Evolutionary conservation across 2,888 invertebrate species (phyloP), one percentile per base, ranked within the genome.

Genomic region (Anoncus sp.): DNA sequence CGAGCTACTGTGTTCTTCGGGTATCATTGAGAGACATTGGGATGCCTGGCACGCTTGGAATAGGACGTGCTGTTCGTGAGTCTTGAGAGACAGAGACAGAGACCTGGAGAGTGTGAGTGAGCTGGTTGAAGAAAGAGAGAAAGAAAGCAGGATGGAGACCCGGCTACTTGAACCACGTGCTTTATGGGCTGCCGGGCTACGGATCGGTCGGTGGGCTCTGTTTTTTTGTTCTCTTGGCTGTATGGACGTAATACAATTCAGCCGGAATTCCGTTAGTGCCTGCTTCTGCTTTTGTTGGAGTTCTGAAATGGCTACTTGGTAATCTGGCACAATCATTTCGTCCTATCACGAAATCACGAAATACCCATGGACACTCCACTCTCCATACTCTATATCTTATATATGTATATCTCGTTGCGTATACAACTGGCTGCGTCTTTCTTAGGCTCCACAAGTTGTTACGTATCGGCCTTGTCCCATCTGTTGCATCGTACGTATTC

Each of bases 21-120:
- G 43, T 27, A 53, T 47, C 62, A 55, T 67, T 71, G 62, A 55
- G 71, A 16, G 40, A 27, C 79, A 84, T 88, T 82, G 73, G 71
- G 75, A 88, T 87, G 83, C 88, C 69, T 55, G 51, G 84, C 88
- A 88, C 88, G 88, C 80, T 43, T 84, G 62, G 78, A 79, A 75
- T 77, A 65, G 82, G 83, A 87, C 87, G 87, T 86, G 87, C 85
- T 74, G 71, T 66, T 69, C 59, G 66, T 65, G 66, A 75, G 74
- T 73, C 65, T 73, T 60, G 20, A 53, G 67, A 71, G 65, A 27
- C 20, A 38, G 38, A 57, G 55, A 10, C 31, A 62, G 38, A 51
- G 49, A 38, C 22, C 67, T n/a, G n/a, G n/a, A n/a, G n/a, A n/a
- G n/a, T n/a, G n/a, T n/a, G n/a, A n/a, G n/a, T n/a, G n/a, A n/a